A percentile compares a stretch with the other conserved stretches of the same genome.
phyloP scores from a whole-genome alignment of 2,113 vertebrate species.

The Noctilio leporinus region DNA sequence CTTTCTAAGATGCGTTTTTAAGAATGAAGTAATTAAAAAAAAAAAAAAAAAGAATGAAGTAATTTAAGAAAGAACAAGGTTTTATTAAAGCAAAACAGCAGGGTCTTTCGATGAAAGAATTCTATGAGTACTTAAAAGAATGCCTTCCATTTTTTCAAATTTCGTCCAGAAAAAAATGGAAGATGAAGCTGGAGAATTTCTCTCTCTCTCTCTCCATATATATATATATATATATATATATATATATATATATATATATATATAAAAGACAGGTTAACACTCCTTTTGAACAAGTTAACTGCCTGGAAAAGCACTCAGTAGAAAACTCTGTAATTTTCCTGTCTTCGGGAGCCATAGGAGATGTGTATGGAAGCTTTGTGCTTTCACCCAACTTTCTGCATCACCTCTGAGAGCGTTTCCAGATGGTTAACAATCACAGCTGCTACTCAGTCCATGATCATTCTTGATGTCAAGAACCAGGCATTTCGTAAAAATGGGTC shows the following conservation, averaged over 20 bases:
- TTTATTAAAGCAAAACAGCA: background rate
- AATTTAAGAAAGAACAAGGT: background rate
- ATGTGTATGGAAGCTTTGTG: background rate
- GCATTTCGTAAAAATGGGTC: rapidly evolving
- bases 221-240: too few relatives aligned
- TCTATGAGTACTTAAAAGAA: background rate
- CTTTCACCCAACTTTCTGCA: background rate
- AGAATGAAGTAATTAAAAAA: background rate
- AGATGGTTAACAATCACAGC: background rate
- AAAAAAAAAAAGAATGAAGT: background rate
- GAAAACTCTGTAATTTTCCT: background rate
- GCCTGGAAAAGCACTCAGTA: background rate
- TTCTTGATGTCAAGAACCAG: background rate
- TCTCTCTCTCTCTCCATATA: too few relatives aligned
- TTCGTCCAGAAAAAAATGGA: background rate
- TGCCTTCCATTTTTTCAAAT: background rate
- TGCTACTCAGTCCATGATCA: background rate
- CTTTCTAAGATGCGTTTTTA: background rate
- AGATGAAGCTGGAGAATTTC: background rate
- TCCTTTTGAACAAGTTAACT: background rate
- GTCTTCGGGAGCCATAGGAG: background rate
- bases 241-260: too few relatives aligned
- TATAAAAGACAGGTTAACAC: background rate
- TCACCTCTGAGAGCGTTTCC: background rate
- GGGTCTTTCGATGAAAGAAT: background rate